A percentile compares a stretch with the other conserved stretches of the same genome.
Conservation (phyloP, 2,888 invertebrate genomes). For the Amphipoea oculea region DNA sequence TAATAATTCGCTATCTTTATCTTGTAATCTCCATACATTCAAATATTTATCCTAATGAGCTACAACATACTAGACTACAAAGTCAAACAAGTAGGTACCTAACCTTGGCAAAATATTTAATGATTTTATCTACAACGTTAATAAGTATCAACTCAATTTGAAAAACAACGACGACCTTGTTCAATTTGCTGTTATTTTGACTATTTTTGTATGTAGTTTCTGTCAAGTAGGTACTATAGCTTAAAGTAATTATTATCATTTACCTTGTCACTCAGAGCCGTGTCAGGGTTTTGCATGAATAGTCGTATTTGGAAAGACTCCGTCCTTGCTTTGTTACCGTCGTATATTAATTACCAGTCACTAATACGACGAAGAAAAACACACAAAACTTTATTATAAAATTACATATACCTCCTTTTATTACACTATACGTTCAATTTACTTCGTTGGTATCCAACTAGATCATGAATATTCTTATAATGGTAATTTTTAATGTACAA, state of each 20-base stretch:
- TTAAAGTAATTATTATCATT: conserved; percentile 56
- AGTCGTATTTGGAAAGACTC: conserved; percentile 61
- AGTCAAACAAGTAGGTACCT: conserved; percentile 19
- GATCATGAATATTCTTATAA: conserved; percentile 55
- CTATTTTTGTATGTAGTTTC: conserved; percentile 37
- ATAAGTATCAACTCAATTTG: conserved; percentile 45
- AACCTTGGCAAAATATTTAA: conserved; percentile 47
- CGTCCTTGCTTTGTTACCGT: conserved; percentile 66
- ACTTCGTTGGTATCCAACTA: conserved; percentile 20
- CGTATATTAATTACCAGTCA: conserved; percentile 52
- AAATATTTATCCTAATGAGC: conserved; percentile 38
- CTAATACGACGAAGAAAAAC: conserved; percentile 41
- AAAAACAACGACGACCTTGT: conserved; percentile 33
- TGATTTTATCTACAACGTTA: conserved; percentile 54
- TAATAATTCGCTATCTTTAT: conserved; percentile 26
- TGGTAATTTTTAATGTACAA: conserved; percentile 29
- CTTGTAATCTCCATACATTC: conserved; percentile 9
- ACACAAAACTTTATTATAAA: conserved; percentile 41
- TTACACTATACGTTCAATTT: conserved; percentile 40
- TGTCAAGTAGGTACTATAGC: conserved; percentile 31
- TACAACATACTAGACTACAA: conserved; percentile 31
- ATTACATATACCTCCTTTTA: conserved; percentile 39
- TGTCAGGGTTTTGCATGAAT: conserved; percentile 67
- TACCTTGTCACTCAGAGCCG: conserved; percentile 57
- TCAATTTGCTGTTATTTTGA: conserved; percentile 31